These are phyloP conservation scores for Lytechinus variegatus DNA, from an alignment of 35 echinoderm and acorn worm species.

Conservation along the genomic window DNA sequence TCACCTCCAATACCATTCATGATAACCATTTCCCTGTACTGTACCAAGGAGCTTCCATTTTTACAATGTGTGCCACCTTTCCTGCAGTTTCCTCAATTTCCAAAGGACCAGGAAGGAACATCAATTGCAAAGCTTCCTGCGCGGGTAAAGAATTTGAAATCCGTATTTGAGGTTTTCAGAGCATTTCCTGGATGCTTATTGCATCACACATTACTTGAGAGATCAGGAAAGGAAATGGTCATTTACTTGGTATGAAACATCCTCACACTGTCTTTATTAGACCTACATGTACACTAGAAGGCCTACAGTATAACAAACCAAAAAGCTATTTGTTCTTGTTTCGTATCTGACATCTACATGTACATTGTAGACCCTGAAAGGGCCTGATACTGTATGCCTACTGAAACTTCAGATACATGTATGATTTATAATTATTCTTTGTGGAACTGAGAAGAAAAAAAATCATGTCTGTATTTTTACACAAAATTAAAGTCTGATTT, in stretches of 20 bases:
- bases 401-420: too few species aligned
- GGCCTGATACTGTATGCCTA: too few species aligned
- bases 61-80: background rate
- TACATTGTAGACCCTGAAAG: too few species aligned
- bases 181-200: background rate
- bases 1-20: background rate
- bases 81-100: background rate
- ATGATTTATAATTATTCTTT: too few species aligned
- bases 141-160: background rate
- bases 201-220: background rate
- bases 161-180: background rate
- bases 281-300: too few species aligned
- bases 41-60: background rate
- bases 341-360: too few species aligned
- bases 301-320: too few species aligned
- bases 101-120: background rate
- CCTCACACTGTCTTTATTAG: background rate
- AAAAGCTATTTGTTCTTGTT: too few species aligned
- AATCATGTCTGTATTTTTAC: too few species aligned
- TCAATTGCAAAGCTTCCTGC: constrained; percentile 1
- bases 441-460: too few species aligned
- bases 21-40: background rate
- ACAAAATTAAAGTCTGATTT: too few species aligned
- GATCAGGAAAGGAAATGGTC: constrained; percentile 10
- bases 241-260: background rate